Base-by-base conservation (phyloP, 2,113 vertebrate genomes). In the Etia nguti region DNA sequence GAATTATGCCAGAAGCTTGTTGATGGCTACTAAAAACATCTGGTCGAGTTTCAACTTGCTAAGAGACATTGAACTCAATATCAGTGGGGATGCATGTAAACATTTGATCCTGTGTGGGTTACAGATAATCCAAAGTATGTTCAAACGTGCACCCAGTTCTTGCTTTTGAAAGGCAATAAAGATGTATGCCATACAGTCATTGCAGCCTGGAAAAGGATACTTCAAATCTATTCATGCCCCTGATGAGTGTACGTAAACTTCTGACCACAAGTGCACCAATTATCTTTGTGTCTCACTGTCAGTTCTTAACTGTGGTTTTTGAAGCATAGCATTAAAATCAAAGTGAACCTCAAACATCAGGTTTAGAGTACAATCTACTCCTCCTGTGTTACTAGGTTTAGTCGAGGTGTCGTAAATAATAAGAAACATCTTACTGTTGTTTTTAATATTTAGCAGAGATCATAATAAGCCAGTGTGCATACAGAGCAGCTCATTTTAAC, bases 401-500 rank as follows among this genome's bases (percentile, higher is more conserved):
- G 18, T n/a, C 2, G 16, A 4, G 73, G 41, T 52, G 26, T 77
- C 6, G 1, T 31, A 77, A 12, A 31, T 31, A 50, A 2, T 75
- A 50, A 31, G 24, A 50, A 48, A 77, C 11, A 10, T 10, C 2
- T 77, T 50, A 31, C 11, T 20, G 16, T 50, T n/a, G 16, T 50
- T 6, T 9, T n/a, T 10, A 9, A 8, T 4, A 5, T n/a, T n/a
- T n/a, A n/a, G 20, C 50, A 10, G 16, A 20, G 70, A 31, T 29
- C 1, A 50, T 77, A 31, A 50, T 73, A 15, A 73, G 22, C n/a
- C 13, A 26, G 38, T 73, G 13, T 73, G 41, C 16, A 5, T 77
- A 0, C 43, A 50, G 18, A 31, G 24, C 4, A 31, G 26, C 43
- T 50, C 0, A 29, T 75, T 75, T 75, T 50, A 31, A 0, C 24